Conservation (phyloP, 1,140 invertebrate genomes). For the Hydropsyche tenuis region DNA sequence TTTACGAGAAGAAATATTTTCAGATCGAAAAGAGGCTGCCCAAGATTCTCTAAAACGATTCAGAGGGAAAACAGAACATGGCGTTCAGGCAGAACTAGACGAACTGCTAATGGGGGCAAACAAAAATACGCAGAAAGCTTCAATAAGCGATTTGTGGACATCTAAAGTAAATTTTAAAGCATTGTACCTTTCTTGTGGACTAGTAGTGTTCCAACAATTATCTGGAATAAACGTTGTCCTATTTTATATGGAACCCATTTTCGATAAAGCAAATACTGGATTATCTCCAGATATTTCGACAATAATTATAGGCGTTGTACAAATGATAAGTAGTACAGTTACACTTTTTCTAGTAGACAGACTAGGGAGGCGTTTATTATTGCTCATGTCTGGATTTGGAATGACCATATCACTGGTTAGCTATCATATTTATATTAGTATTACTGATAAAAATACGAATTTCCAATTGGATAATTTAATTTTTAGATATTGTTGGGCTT, state of each 20-base stretch:
- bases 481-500: conserved; percentile 64
- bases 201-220: conserved; percentile 87
- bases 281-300: conserved; percentile 66
- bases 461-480: too few relatives aligned
- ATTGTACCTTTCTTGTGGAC: conserved; percentile 79
- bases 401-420: too few relatives aligned
- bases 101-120: conserved; percentile 68
- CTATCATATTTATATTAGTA: too few relatives aligned
- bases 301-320: conserved; percentile 80
- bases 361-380: conserved; percentile 73
- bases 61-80: conserved; percentile 70
- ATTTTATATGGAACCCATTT: conserved; percentile 80
- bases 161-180: too few relatives aligned
- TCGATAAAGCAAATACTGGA: conserved; percentile 67
- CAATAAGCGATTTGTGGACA: conserved; percentile 74
- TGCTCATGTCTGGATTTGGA: conserved; percentile 68
- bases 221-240: conserved; percentile 86
- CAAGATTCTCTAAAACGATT: conserved; percentile 68
- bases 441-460: too few relatives aligned
- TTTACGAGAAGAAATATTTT: too few relatives aligned
- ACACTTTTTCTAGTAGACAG: conserved; percentile 77
- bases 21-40: conserved; percentile 69
- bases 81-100: conserved; percentile 66
- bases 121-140: conserved; percentile 62
- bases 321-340: conserved; percentile 74